Conservation (phyloP, 2,113 vertebrate genomes). For the Tachysurus vachellii region DNA sequence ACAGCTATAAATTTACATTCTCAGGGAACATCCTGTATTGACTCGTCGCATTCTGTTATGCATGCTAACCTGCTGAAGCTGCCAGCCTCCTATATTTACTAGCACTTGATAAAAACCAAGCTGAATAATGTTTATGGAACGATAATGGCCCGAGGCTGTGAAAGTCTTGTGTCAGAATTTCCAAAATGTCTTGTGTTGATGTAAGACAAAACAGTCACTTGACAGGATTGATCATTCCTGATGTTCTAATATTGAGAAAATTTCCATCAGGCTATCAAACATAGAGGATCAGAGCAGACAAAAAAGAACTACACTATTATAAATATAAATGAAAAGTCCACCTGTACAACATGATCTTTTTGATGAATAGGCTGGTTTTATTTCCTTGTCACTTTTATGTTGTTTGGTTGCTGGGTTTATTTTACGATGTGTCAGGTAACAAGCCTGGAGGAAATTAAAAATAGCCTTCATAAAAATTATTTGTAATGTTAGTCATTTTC, state of each 20-base stretch:
- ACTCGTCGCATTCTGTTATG: neutral
- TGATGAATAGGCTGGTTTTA: neutral
- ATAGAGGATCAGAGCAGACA: neutral
- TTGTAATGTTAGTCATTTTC: neutral
- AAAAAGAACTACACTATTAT: neutral
- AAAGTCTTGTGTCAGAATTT: neutral
- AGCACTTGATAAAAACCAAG: neutral
- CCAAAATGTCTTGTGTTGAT: neutral
- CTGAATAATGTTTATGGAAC: neutral
- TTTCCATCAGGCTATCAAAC: neutral
- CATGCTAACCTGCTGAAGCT: neutral
- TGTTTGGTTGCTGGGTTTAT: neutral
- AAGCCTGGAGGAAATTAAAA: neutral
- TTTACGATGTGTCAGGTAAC: neutral
- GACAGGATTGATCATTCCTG: neutral
- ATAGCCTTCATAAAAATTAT: neutral
- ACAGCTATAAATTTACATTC: too few relatives aligned
- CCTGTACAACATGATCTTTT: neutral
- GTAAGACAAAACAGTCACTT: neutral
- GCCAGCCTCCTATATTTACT: neutral
- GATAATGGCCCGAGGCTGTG: neutral
- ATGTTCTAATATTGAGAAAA: neutral
- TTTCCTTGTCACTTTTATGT: slow-evolving; percentile 11
- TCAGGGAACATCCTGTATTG: neutral
- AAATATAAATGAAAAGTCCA: neutral